phyloP scores from a whole-genome alignment of 2,888 invertebrate species.

The Scaptomyza reducta region DNA sequence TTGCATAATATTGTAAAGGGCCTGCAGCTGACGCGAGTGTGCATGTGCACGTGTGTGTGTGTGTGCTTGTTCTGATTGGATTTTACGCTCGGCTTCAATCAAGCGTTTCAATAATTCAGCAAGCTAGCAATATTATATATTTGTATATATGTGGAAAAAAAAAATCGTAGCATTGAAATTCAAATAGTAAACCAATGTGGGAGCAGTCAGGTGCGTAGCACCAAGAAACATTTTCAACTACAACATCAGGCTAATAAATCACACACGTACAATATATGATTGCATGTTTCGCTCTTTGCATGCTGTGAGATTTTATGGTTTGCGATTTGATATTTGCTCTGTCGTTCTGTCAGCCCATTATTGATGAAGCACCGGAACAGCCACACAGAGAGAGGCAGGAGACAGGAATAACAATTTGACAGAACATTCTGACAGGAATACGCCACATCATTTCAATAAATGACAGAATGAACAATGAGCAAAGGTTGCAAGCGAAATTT shows the following conservation, averaged over 20 bases:
- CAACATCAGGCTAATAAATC: constrained; percentile 19
- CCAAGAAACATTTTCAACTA: constrained; percentile 3
- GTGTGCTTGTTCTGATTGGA: constrained; percentile 55
- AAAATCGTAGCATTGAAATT: constrained; percentile 58
- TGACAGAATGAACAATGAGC: constrained; percentile 32
- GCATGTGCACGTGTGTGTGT: constrained; percentile 9
- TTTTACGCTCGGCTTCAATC: constrained; percentile 65
- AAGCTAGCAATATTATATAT: constrained; percentile 30
- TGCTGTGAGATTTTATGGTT: constrained; percentile 33
- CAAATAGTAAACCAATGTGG: constrained; percentile 66
- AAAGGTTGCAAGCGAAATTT: constrained; percentile 15
- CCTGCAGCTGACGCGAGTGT: constrained; percentile 23
- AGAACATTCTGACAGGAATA: constrained; percentile 42
- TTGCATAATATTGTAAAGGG: constrained; percentile 49
- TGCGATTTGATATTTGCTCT: constrained; percentile 35
- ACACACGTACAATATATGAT: neutral
- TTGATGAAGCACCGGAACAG: constrained; percentile 7
- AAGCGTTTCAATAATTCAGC: constrained; percentile 72
- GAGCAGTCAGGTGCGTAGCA: neutral
- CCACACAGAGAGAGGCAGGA: neutral
- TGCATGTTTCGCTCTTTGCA: neutral
- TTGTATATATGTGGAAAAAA: neutral
- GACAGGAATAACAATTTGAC: constrained; percentile 32
- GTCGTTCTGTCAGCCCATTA: constrained; percentile 31
- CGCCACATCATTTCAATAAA: constrained; percentile 19